These are phyloP conservation scores for Xanthostigma xanthostigma DNA, from an alignment of 2,888 invertebrate species.

Conservation along the genomic window DNA sequence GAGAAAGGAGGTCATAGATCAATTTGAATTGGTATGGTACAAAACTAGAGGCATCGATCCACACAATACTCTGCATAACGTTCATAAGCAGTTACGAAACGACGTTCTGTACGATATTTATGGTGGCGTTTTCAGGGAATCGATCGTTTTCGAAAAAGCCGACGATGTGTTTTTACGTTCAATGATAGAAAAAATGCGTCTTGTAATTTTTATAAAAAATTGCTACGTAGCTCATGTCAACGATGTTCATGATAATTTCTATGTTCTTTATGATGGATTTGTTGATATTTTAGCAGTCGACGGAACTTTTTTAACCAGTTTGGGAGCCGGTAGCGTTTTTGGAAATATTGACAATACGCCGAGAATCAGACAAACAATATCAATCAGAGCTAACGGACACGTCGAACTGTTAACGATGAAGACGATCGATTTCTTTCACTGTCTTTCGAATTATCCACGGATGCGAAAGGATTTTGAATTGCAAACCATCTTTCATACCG, in stretches of 20 bases:
- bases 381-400: conserved; percentile 11
- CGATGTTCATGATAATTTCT: conserved; percentile 11
- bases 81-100: conserved; percentile 7
- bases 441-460: conserved; percentile 10
- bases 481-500: conserved; percentile 7
- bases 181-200: conserved; percentile 7
- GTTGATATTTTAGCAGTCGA: conserved; percentile 14
- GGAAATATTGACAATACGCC: conserved; percentile 12
- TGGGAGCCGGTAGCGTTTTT: conserved; percentile 12
- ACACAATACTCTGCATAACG: conserved; percentile 1
- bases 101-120: conserved; percentile 10
- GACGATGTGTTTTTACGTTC: conserved; percentile 8
- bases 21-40: conserved; percentile 9
- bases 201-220: conserved; percentile 10
- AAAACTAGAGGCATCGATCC: conserved; percentile 4
- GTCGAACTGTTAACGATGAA: conserved; percentile 8
- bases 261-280: conserved; percentile 11
- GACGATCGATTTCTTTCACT: conserved; percentile 9
- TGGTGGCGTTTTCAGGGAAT: conserved; percentile 5
- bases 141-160: conserved; percentile 5
- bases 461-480: conserved; percentile 9
- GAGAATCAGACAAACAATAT: conserved; percentile 8
- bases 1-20: conserved; percentile 6
- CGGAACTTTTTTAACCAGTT: conserved; percentile 10
- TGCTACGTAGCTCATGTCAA: conserved; percentile 12